These are phyloP conservation scores for Scaptomyza flava DNA, from an alignment of 2,888 invertebrate genomes.

Conservation along the genomic window DNA sequence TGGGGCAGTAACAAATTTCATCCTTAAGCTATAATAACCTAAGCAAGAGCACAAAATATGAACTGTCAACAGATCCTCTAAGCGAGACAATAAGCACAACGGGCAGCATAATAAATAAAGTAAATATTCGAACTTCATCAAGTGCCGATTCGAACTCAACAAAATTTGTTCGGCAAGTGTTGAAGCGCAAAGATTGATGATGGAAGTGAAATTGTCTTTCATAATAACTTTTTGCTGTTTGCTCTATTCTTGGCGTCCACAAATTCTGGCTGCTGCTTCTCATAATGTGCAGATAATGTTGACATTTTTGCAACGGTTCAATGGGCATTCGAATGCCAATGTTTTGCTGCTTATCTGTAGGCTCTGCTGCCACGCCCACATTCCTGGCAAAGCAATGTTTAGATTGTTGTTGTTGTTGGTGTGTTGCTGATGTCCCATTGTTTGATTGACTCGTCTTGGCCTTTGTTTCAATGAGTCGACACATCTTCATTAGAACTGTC, in stretches of 20 bases:
- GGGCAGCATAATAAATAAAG: conserved; percentile 59
- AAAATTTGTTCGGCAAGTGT: conserved; percentile 60
- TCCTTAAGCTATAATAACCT: neutral
- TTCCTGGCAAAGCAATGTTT: conserved; percentile 34
- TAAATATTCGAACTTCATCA: conserved; percentile 78
- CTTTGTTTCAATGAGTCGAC: conserved; percentile 77
- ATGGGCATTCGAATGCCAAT: conserved; percentile 67
- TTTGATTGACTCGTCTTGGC: conserved; percentile 74
- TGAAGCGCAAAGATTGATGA: conserved; percentile 82
- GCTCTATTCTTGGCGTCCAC: conserved; percentile 24
- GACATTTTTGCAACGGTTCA: conserved; percentile 75
- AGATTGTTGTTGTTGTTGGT: neutral
- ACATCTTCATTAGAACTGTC: conserved; percentile 75
- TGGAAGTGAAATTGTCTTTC: conserved; percentile 48
- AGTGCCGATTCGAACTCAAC: conserved; percentile 38
- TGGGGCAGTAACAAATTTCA: neutral
- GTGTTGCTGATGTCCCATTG: conserved; percentile 41
- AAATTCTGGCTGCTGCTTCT: conserved; percentile 36
- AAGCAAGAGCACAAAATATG: conserved; percentile 32
- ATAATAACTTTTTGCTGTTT: conserved; percentile 41
- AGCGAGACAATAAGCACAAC: conserved; percentile 33
- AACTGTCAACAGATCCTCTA: conserved; percentile 56
- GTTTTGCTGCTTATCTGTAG: conserved; percentile 55
- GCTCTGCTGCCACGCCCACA: conserved; percentile 16
- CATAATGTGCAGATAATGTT: conserved; percentile 74